Percentiles rank a stretch among this genome's conserved stretches.
Conservation (phyloP, 2,888 invertebrate species). For the Meteorus colon region DNA sequence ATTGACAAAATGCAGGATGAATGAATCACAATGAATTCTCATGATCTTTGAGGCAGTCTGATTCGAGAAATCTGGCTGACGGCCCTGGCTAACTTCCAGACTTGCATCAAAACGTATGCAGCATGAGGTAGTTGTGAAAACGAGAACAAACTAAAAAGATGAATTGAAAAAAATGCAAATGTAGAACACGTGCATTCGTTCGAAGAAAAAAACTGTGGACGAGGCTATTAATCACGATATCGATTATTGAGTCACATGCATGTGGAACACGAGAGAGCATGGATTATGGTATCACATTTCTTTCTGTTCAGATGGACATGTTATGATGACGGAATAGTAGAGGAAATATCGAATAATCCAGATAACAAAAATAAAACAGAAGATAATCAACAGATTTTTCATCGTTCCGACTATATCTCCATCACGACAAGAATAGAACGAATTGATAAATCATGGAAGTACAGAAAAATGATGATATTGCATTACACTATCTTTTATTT, state of each 20-base stretch:
- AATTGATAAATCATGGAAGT: not conserved
- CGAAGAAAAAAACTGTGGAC: conserved; percentile 29
- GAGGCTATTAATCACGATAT: conserved; percentile 39
- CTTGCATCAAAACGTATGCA: conserved; percentile 39
- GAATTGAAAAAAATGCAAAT: conserved; percentile 24
- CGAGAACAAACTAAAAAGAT: not conserved
- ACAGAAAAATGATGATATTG: not conserved
- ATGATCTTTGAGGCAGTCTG: conserved; percentile 50
- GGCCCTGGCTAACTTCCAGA: conserved; percentile 64
- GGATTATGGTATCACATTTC: not conserved
- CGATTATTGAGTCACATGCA: conserved; percentile 32
- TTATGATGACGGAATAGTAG: conserved; percentile 25
- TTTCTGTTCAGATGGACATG: conserved; percentile 1
- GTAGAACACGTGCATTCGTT: conserved; percentile 29
- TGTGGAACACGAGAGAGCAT: conserved; percentile 33
- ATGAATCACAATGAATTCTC: conserved; percentile 59
- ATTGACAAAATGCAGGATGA: conserved; percentile 34
- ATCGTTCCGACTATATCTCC: not conserved
- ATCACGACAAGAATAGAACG: not conserved
- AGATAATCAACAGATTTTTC: not conserved
- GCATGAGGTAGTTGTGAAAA: conserved; percentile 30
- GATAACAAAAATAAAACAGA: not conserved
- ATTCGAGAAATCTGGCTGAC: conserved; percentile 52
- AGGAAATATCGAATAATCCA: conserved; percentile 31
- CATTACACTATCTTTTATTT: not conserved